Percentiles rank a stretch among this genome's conserved stretches.
Evolutionary conservation across 2,888 invertebrate genomes (phyloP).

Genomic region (Meghimatium bilineatum): DNA sequence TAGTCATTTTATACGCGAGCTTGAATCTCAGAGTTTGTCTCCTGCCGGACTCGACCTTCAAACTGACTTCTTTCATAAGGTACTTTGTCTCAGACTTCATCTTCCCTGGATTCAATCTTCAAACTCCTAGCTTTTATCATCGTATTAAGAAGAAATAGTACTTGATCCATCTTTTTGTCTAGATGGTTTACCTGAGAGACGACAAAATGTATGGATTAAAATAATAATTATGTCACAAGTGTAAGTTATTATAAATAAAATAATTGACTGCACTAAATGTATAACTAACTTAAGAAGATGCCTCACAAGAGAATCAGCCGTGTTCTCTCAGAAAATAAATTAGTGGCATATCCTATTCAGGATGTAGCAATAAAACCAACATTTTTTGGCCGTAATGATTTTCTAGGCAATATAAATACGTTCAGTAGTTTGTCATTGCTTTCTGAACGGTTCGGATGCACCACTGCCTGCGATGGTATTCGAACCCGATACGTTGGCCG

Average conservation of each 20-base stretch:
- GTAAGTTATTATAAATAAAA: background rate
- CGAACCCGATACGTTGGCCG: no score
- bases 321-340: no score
- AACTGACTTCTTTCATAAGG: background rate
- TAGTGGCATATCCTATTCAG: no score
- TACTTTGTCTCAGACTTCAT: slow-evolving; percentile 34
- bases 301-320: no score
- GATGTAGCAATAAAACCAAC: no score
- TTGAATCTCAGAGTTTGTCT: background rate
- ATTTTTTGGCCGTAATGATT: no score
- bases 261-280: background rate
- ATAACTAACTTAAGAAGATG: no score
- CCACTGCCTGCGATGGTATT: no score
- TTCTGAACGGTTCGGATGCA: no score
- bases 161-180: slow-evolving; percentile 83
- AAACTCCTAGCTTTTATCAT: slow-evolving; percentile 55
- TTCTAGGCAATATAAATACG: no score
- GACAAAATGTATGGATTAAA: no score
- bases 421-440: no score
- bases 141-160: slow-evolving; percentile 81
- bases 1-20: background rate
- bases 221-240: background rate
- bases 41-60: background rate
- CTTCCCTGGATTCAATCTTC: slow-evolving; percentile 44
- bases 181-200: slow-evolving; percentile 80